Percentiles rank a stretch among this genome's conserved stretches.
These are phyloP conservation scores for Protula sp. DNA, from an alignment of 2,888 invertebrate species.

Conservation along the genomic window DNA sequence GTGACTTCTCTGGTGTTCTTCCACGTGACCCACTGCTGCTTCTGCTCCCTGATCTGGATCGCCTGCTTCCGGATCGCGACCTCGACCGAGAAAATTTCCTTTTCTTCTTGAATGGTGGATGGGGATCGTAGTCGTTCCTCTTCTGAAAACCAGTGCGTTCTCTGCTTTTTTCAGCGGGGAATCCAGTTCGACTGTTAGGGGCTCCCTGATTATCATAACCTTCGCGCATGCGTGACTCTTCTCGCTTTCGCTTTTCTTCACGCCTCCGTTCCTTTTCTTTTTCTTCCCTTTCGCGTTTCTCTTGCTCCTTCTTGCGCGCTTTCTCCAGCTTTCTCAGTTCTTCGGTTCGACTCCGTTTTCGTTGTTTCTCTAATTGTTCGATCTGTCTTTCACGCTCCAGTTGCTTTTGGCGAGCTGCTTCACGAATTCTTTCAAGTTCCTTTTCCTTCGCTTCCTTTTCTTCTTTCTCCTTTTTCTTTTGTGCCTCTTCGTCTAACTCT, in stretches of 20 bases:
- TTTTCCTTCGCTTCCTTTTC: not conserved
- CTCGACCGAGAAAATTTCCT: too few species aligned
- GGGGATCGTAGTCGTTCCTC: too few species aligned
- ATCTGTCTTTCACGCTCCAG: not conserved
- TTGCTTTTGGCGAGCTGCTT: not conserved
- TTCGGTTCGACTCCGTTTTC: not conserved
- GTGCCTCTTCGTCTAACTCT: not conserved
- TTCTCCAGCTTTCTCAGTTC: not conserved
- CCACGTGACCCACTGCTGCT: too few species aligned
- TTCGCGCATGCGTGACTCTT: too few species aligned
- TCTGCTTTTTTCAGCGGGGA: too few species aligned
- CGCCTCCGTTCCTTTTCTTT: not conserved
- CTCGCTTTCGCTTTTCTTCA: not conserved
- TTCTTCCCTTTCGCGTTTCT: not conserved
- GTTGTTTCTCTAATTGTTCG: not conserved
- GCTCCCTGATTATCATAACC: too few species aligned
- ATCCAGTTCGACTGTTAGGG: too few species aligned
- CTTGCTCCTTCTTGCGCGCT: not conserved
- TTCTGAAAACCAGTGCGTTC: too few species aligned
- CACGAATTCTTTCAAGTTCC: not conserved
- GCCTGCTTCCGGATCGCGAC: too few species aligned
- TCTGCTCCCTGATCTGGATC: too few species aligned
- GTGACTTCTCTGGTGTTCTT: too few species aligned
- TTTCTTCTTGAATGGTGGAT: too few species aligned
- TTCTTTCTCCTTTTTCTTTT: not conserved